phyloP scores from a whole-genome alignment of 2,797 vertebrate species.

The Fistularia commersonii region DNA sequence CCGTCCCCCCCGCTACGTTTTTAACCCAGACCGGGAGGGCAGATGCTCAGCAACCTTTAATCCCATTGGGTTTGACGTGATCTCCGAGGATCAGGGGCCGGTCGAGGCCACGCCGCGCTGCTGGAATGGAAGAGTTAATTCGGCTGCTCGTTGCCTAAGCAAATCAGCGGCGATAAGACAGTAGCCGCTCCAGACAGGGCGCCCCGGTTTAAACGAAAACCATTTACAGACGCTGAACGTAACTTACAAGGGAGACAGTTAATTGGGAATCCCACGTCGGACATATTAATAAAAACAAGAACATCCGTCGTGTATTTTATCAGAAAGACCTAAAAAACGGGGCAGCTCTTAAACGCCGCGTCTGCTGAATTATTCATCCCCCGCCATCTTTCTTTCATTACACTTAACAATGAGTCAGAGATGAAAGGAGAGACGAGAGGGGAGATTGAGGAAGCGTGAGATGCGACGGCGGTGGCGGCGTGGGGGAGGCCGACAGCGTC shows the following conservation, averaged over 20 bases:
- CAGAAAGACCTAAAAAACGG: constrained; percentile 44
- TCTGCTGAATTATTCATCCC: constrained; percentile 72
- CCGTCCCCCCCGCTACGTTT: constrained; percentile 35
- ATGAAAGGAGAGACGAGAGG: constrained; percentile 68
- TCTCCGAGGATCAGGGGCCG: constrained; percentile 60
- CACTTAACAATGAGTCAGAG: constrained; percentile 67
- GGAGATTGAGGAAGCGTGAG: constrained; percentile 14
- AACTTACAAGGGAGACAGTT: constrained; percentile 26
- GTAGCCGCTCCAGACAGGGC: constrained; percentile 7
- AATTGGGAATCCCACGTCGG: constrained; percentile 41
- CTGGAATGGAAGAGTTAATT: constrained; percentile 41
- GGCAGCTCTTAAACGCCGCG: constrained; percentile 49
- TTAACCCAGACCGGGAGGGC: constrained; percentile 58
- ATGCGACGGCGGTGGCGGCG: constrained; percentile 28
- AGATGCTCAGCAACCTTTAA: constrained; percentile 73
- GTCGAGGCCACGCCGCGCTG: constrained; percentile 8
- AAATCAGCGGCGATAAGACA: constrained; percentile 13
- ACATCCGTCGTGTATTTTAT: constrained; percentile 30
- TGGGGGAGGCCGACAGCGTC: constrained; percentile 51
- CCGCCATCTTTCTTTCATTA: constrained; percentile 68
- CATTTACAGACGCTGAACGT: no score
- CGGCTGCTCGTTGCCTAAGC: constrained; percentile 25
- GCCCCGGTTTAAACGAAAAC: no score
- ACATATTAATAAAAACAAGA: constrained; percentile 15
- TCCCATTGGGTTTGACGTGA: constrained; percentile 66